Evolutionary conservation across 2,113 vertebrate genomes (phyloP), one percentile per base, ranked within the genome.

Genomic region (Equus quagga): DNA sequence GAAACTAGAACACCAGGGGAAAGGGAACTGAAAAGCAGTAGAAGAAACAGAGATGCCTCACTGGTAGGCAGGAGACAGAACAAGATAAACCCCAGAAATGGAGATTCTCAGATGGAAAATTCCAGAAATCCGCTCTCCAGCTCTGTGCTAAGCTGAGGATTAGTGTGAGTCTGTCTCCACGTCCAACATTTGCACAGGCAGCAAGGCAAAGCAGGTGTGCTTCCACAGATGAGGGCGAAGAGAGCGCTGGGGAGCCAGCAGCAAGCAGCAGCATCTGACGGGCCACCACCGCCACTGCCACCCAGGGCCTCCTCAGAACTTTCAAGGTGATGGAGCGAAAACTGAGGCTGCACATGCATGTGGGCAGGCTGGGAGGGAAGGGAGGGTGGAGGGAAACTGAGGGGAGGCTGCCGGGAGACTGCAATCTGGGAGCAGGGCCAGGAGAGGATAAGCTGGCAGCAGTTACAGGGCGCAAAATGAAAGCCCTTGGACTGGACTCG

Each of bases 141-240:
- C 88, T 96, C 83, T 92, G 92, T 91, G 95, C 79, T 8, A 0
- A 31, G 83, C 36, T 0, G 96, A 95, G 92, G 92, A 89, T 95
- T 0, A 2, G 79, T 92, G 75, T 54, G 12, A 92, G 75, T 96
- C 98, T 88, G 97, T 97, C 93, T 75, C 80, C 0, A 87, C 97
- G 96, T 98, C 98, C 97, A 46, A 87, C 21, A 51, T 94, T 96
- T 87, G 98, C 96, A 93, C 96, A 93, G 97, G 96, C 96, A 88
- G 96, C 96, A 95, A 98, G 98, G 96, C 94, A 91, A 96, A 98
- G 98, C 97, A n/a, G 97, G 96, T 96, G 83, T 73, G 87, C 96
- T 87, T 96, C 97, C 4, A 6, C 94, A 95, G 94, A 72, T 0
- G 5, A 58, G 70, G 69, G 33, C 12, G 0, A n/a, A 75, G 64